These are phyloP conservation scores for Gymnoscopelus braueri DNA, from an alignment of 2,797 vertebrate species.

Conservation along the genomic window DNA sequence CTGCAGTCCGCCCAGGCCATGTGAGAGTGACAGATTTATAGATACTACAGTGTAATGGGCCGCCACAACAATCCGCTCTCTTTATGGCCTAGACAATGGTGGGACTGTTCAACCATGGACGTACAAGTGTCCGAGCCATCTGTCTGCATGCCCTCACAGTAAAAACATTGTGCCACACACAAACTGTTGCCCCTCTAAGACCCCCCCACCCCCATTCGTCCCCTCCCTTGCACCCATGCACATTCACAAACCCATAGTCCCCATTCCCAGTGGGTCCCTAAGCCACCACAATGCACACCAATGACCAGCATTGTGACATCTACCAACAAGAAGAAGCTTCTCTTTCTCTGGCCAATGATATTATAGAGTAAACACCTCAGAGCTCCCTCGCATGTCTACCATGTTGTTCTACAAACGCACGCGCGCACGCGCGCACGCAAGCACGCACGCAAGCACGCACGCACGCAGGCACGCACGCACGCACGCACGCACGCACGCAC, in stretches of 20 bases:
- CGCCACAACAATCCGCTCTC: conserved; percentile 71
- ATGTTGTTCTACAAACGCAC: conserved; percentile 1
- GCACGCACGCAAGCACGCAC: conserved; percentile 36
- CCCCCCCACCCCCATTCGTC: conserved; percentile 47
- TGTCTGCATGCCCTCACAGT: conserved; percentile 80
- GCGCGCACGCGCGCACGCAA: not conserved
- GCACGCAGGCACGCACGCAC: conserved; percentile 42
- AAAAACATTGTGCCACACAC: conserved; percentile 80
- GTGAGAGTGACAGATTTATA: conserved; percentile 69
- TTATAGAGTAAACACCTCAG: conserved; percentile 37
- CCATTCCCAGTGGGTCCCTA: not conserved
- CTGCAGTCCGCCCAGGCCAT: conserved; percentile 22
- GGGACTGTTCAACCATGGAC: conserved; percentile 76
- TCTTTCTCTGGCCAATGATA: conserved; percentile 57
- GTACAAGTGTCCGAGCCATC: conserved; percentile 81
- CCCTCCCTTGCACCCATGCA: conserved; percentile 18
- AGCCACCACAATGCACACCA: conserved; percentile 43
- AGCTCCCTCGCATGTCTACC: conserved; percentile 23
- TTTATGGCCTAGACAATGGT: conserved; percentile 76
- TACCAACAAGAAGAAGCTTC: conserved; percentile 52
- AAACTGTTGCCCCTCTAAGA: conserved; percentile 36
- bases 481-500: conserved; percentile 34
- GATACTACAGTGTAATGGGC: conserved; percentile 73
- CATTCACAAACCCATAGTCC: not conserved
- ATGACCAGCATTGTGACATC: conserved; percentile 32